Base-by-base conservation (phyloP, 2,113 vertebrate species). In the Picathartes gymnocephalus region DNA sequence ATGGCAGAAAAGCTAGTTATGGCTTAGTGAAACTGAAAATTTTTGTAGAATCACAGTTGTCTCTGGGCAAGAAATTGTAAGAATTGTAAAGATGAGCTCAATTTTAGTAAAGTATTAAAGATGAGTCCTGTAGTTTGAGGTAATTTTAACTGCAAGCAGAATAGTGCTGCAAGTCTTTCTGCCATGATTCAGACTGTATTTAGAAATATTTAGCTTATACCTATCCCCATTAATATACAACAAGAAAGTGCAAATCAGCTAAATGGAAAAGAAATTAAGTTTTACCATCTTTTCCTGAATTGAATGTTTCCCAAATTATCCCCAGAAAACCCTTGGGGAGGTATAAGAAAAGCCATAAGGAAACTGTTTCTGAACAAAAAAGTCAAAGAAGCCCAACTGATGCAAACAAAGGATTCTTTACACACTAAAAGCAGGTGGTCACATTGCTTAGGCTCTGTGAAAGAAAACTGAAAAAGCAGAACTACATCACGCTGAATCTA, bases 391-490 rank as follows among this genome's bases (percentile, higher is more conserved):
- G 40, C 20, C 82, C 74, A 88, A 76, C 56, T 84, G 89, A 93
- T 88, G 50, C 53, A 78, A 79, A 89, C 58, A 95, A 93, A 90
- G 82, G 53, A 79, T 88, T 86, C 81, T 88, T 95, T 60, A 69
- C 74, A 78, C 47, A 45, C 57, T 84, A 61, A 81, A 86, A 81
- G 83, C 94, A 90, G 88, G 91, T 94, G 89, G 81, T 53, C 81
- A 90, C 70, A 82, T 57, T 71, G 81, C 79, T 88, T 70, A 65
- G 47, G 57, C 65, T 90, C 89, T 76, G 72, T 91, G 82, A 94
- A 93, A 88, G 80, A 58, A 91, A 94, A 86, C 45, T 74, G 72
- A 84, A 94, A 89, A 85, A 64, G 50, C 77, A 91, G 66, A 91
- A 92, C 79, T 90, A 33, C 65, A 65, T 86, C 57, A 84, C 74